Conservation (phyloP, 2,888 invertebrate species). For the Epinotia bilunana region DNA sequence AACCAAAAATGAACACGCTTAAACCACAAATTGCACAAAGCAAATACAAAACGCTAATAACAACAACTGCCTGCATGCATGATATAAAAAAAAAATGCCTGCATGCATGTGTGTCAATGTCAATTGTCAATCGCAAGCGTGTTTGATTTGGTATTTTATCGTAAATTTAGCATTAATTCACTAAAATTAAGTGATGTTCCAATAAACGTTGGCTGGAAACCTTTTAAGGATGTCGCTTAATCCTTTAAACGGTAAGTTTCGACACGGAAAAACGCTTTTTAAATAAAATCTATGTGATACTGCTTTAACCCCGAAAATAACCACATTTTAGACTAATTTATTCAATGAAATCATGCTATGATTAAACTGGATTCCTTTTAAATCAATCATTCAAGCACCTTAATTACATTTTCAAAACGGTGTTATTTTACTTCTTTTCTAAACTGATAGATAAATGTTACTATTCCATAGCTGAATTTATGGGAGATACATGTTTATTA, state of each 20-base stretch:
- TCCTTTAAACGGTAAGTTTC: conserved; percentile 70
- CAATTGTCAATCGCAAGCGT: conserved; percentile 16
- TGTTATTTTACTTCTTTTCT: not conserved
- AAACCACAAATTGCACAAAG: not conserved
- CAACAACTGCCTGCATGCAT: conserved; percentile 41
- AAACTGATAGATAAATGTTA: too few species aligned
- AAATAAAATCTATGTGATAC: conserved; percentile 30
- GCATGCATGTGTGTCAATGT: too few species aligned
- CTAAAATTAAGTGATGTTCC: conserved; percentile 20
- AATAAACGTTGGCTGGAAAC: conserved; percentile 2
- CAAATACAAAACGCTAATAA: conserved; percentile 30
- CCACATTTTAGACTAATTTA: conserved; percentile 41
- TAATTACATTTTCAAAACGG: not conserved
- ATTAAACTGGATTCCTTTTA: not conserved
- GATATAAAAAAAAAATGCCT: too few species aligned
- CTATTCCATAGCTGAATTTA: too few species aligned
- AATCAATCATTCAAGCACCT: not conserved
- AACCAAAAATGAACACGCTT: not conserved
- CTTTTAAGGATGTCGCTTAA: conserved; percentile 65
- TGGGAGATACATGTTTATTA: too few species aligned
- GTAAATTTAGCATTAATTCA: not conserved
- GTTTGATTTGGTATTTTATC: not conserved
- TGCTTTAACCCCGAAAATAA: conserved; percentile 54
- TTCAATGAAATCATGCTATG: not conserved
- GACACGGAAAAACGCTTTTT: not conserved